Evolutionary conservation across 2,797 vertebrate species (phyloP).

Genomic region (Poeciliopsis presidionis): DNA sequence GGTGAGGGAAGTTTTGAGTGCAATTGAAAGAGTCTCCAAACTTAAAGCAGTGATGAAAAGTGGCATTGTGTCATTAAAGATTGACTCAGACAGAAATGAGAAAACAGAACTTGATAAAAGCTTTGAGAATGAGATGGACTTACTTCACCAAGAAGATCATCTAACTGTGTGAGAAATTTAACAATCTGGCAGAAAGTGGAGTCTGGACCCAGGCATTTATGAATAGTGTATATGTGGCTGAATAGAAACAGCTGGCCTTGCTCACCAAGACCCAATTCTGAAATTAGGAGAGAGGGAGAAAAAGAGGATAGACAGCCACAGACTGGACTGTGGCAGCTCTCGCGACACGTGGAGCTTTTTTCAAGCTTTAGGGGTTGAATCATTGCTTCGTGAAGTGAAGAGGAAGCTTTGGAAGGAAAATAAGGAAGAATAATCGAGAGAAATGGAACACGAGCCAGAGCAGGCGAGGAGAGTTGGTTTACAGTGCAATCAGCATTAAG

Average conservation of each 20-base stretch:
- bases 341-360: constrained; percentile 13
- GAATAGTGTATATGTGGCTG: not conserved
- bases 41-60: not conserved
- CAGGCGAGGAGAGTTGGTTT: constrained; percentile 75
- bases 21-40: not conserved
- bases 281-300: constrained; percentile 1
- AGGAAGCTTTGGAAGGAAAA: constrained; percentile 68
- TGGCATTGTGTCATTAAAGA: not conserved
- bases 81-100: not conserved
- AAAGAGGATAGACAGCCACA: not conserved
- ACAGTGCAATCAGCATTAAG: constrained; percentile 83
- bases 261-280: not conserved
- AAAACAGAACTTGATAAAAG: not conserved
- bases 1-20: not conserved
- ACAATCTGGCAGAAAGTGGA: not conserved
- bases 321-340: not conserved
- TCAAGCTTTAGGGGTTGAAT: constrained; percentile 52
- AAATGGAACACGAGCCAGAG: constrained; percentile 63
- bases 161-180: constrained; percentile 2
- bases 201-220: not conserved
- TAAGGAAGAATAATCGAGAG: constrained; percentile 61
- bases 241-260: constrained; percentile 9
- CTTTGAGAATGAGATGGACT: not conserved
- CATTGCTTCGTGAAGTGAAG: constrained; percentile 62
- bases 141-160: not conserved